Base-by-base conservation (phyloP, 92 coral and sea anemone genomes). In the Pocillopora meandrina region DNA sequence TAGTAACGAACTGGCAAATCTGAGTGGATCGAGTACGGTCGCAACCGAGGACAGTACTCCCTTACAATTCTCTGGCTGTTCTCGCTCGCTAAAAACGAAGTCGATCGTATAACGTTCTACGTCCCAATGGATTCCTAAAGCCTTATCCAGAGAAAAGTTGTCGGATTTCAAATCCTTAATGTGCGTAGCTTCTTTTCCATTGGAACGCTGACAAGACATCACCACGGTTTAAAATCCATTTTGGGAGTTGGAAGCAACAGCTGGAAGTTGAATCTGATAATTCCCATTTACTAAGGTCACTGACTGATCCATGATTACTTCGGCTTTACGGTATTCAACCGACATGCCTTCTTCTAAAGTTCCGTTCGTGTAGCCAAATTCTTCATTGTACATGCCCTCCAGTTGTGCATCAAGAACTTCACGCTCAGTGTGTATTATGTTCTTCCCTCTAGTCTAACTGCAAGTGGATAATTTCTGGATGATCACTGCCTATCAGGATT, bases 401-500 rank as follows among this genome's bases (percentile, higher is more conserved):
- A 26, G 31, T 87, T 87, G 91, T 19, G 74, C 59, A 56, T 76
- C 84, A 57, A 91, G 66, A 58, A 67, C 65, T 59, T 88, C 89
- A 23, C 85, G 81, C 36, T 78, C 84, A 19, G 73, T 84, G 52
- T 83, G 73, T 47, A 62, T 82, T 65, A 84, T 72, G 83, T 71
- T 85, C 92, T 34, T 79, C 71, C 63, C 86, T 87, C 85, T 79
- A 77, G 47, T 93, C 90, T 59, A 87, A 4, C 67, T 77, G 88
- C 52, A 59, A 62, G 65, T 93, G 92, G 11, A 85, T 86, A 16
- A 88, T 85, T n/a, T 88, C 90, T 61, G 96, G 94, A 16, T 89
- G 89, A 65, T 91, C 92, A 20, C 87, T 80, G 12, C 94, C 90
- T 16, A 91, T 93, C 63, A 91, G 84, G 21, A 93, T 90, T 23